These are phyloP conservation scores for Caloenas nicobarica DNA, from an alignment of 2,113 vertebrate genomes.

Conservation along the genomic window DNA sequence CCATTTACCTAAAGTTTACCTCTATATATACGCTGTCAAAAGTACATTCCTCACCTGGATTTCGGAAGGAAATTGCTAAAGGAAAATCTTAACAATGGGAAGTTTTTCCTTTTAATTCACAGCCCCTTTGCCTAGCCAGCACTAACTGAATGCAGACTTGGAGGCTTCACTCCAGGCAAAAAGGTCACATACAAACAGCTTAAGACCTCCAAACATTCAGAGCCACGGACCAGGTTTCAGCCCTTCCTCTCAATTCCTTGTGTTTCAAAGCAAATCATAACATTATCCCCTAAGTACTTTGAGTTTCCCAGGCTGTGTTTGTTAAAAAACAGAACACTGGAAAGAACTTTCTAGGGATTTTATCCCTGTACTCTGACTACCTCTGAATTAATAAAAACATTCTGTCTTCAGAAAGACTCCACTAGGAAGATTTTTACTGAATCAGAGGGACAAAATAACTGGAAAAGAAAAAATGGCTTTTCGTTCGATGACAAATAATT, in stretches of 20 bases:
- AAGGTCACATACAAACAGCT: background rate
- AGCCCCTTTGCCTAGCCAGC: background rate
- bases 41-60: background rate
- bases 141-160: background rate
- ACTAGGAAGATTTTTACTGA: background rate
- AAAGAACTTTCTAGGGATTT: constrained; percentile 31
- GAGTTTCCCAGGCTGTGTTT: constrained; percentile 9
- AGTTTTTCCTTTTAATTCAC: background rate
- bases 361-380: background rate
- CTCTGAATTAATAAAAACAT: background rate
- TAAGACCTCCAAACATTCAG: background rate
- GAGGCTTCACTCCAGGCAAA: constrained; percentile 7
- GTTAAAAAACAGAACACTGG: background rate
- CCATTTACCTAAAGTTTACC: background rate
- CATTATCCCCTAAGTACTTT: constrained; percentile 15
- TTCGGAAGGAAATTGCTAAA: background rate
- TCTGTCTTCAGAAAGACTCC: background rate
- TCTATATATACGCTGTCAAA: background rate
- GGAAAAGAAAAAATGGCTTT: background rate
- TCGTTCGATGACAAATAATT: background rate
- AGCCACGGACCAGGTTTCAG: background rate
- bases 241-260: background rate
- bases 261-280: background rate
- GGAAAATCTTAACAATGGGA: background rate
- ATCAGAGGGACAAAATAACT: background rate